These are phyloP conservation scores for Eupsilia transversa DNA, from an alignment of 2,888 invertebrate species.

Conservation along the genomic window DNA sequence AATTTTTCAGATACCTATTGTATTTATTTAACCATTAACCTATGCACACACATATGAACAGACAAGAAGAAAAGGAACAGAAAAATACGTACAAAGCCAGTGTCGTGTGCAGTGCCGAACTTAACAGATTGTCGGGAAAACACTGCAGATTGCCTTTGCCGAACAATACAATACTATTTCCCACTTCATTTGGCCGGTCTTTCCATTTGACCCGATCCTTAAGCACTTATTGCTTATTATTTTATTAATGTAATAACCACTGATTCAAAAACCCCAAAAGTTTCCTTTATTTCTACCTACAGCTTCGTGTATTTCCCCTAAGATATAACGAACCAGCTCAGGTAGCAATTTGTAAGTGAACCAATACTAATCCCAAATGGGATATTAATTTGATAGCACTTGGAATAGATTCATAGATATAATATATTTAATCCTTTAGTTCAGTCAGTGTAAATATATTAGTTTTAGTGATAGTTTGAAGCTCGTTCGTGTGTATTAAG, in stretches of 20 bases:
- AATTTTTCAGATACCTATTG: background rate
- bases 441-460: conserved; percentile 44
- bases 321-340: conserved; percentile 35
- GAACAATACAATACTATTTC: background rate
- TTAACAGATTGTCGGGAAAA: background rate
- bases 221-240: background rate
- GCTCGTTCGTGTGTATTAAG: conserved; percentile 8
- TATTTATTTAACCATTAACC: too few relatives aligned
- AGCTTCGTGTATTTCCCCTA: conserved; percentile 3
- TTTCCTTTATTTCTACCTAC: background rate
- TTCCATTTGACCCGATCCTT: background rate
- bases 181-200: too few relatives aligned
- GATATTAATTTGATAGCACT: conserved; percentile 65
- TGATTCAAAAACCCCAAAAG: background rate
- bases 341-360: conserved; percentile 57
- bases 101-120: too few relatives aligned
- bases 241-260: background rate
- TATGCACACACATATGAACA: too few relatives aligned
- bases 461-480: conserved; percentile 44
- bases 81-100: too few relatives aligned
- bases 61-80: too few relatives aligned
- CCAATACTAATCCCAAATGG: conserved; percentile 62
- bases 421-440: conserved; percentile 56
- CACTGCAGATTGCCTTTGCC: background rate
- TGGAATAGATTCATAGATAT: conserved; percentile 41